Evolutionary conservation across 1,140 invertebrate genomes (phyloP).

Genomic region (Papilio helenus): DNA sequence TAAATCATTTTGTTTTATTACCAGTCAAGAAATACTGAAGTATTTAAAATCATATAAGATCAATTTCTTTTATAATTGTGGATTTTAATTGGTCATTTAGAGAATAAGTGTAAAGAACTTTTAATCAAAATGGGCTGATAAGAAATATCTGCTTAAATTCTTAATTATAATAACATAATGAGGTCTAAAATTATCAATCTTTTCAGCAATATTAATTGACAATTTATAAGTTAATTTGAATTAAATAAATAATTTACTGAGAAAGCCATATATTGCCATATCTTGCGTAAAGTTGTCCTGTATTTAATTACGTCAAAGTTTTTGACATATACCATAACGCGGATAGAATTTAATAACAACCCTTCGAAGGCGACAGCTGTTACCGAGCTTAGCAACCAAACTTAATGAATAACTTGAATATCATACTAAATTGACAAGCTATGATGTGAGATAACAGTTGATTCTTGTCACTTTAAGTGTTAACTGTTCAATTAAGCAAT

Average conservation of each 20-base stretch:
- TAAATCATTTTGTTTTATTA: constrained; percentile 12
- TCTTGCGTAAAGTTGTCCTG: not conserved
- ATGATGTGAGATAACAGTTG: not conserved
- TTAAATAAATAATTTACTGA: not conserved
- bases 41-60: not conserved
- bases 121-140: no score
- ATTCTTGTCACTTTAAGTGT: no score
- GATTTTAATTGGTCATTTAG: not conserved
- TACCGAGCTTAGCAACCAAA: not conserved
- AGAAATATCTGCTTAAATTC: no score
- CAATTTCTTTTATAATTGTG: not conserved
- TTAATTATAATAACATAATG: no score
- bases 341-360: not conserved
- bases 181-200: no score
- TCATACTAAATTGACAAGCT: not conserved
- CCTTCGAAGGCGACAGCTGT: not conserved
- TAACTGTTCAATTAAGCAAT: not conserved
- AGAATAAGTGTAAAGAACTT: no score
- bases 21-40: not conserved
- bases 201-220: no score
- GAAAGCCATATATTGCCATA: not conserved
- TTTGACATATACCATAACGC: not conserved
- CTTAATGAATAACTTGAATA: not conserved
- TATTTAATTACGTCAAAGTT: constrained; percentile 5
- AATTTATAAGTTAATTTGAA: not conserved